Conservation (phyloP, 2,113 vertebrate genomes). For the Odocoileus virginianus region DNA sequence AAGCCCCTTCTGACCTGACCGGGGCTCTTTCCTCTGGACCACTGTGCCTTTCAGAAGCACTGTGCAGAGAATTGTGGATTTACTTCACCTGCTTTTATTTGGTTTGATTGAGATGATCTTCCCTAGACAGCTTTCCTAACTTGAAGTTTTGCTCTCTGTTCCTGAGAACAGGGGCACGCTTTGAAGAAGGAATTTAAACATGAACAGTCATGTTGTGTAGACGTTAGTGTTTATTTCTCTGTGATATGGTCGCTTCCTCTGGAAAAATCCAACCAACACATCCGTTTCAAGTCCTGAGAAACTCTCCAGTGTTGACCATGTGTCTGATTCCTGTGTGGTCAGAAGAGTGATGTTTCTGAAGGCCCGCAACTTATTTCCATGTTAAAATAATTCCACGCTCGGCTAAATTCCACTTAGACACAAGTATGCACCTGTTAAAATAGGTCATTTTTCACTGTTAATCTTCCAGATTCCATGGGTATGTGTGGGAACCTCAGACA, state of each 20-base stretch:
- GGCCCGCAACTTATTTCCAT: conserved; percentile 72
- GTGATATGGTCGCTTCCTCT: conserved; percentile 53
- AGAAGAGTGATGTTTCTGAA: conserved; percentile 52
- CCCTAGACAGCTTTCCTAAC: background rate
- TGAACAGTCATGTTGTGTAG: conserved; percentile 33
- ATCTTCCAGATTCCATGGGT: conserved; percentile 57
- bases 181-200: conserved; percentile 41
- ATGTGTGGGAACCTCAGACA: conserved; percentile 63
- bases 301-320: conserved; percentile 63
- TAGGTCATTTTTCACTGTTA: conserved; percentile 75
- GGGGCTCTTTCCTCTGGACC: background rate
- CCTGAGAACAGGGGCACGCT: background rate
- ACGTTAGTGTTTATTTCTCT: conserved; percentile 55
- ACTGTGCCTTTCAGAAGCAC: background rate
- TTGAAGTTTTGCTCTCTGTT: background rate
- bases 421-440: conserved; percentile 73
- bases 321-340: conserved; percentile 73
- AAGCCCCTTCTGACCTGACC: rapidly evolving
- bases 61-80: background rate
- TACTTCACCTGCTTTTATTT: background rate
- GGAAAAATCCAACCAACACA: conserved; percentile 62
- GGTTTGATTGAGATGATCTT: background rate
- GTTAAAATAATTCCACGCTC: conserved; percentile 75
- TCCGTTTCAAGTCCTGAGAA: conserved; percentile 59
- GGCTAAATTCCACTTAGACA: conserved; percentile 67